Evolutionary conservation across 2,888 invertebrate genomes (phyloP), one percentile per base, ranked within the genome.

Genomic region (Cordilura impudica): DNA sequence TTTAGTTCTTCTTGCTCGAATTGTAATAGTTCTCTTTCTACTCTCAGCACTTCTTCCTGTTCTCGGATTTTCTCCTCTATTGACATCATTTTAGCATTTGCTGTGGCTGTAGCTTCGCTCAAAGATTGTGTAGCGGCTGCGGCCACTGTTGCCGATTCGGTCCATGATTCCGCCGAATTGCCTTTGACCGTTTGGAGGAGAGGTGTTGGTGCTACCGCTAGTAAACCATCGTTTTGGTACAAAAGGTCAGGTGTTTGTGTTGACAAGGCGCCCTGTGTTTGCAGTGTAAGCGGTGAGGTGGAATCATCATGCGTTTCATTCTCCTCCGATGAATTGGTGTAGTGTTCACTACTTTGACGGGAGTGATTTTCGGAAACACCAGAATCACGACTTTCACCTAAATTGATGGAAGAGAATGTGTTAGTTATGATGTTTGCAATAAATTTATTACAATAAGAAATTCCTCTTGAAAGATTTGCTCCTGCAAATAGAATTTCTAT

Each of bases 311-410:
- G 95, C 85, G 95, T 85, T 65, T 88, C 88, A 75, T 87, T 87
- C 88, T 96, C 96, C 86, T 95, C 95, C 6, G 95, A 95, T 78
- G 94, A 94, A 58, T 92, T 92, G 7, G 94, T 94, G 89, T 94
- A 94, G 4, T 94, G 94, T 91, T 95, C 95, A 89, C 95, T 95
- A 85, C 95, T 95, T 87, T 95, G 95, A 84, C 95, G 92, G 85
- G 95, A 95, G 85, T 95, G 95, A 83, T 94, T 93, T 84, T 92
- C 93, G 0, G 93, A 93, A 1, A 96, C 94, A 0, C 95, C 95
- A 0, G 95, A 95, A 88, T 95, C 95, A 69, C 95, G 92, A 83
- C 94, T 94, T 83, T 94, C 94, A 65, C 92, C 91, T 86, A 90
- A 82, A 85, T 26, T 26, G 26, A n/a, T n/a, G n/a, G n/a, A n/a